Evolutionary conservation across 1,140 invertebrate species (phyloP).

Genomic region (Dolichoris vasculosae): DNA sequence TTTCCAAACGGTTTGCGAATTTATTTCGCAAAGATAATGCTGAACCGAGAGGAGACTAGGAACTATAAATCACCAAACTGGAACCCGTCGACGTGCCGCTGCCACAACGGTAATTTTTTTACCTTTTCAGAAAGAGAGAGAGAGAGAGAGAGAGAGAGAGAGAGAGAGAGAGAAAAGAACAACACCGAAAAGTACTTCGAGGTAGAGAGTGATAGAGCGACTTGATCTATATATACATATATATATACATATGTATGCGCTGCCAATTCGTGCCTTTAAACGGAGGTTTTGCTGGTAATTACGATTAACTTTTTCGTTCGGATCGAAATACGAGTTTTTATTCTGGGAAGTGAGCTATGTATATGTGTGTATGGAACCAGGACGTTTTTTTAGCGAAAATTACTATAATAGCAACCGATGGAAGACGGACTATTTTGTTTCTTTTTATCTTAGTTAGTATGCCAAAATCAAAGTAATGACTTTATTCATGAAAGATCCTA

Average conservation of each 20-base stretch:
- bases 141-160: neutral
- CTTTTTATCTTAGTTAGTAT: neutral
- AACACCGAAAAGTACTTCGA: slow-evolving; percentile 5
- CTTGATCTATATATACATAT: neutral
- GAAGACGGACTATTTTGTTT: slow-evolving; percentile 11
- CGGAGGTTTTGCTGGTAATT: slow-evolving; percentile 36
- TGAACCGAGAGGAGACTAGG: slow-evolving; percentile 14
- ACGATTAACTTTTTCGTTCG: slow-evolving; percentile 43
- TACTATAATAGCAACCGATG: slow-evolving; percentile 44
- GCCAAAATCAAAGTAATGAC: slow-evolving; percentile 25
- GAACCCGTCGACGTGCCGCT: slow-evolving; percentile 45
- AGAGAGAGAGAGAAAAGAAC: neutral
- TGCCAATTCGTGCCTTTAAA: slow-evolving; percentile 29
- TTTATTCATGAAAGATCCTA: slow-evolving; percentile 37
- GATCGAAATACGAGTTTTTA: slow-evolving; percentile 51
- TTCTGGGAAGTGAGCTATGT: slow-evolving; percentile 28
- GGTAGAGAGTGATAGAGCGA: neutral
- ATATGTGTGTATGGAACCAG: neutral
- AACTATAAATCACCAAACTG: slow-evolving; percentile 47
- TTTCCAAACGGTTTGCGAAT: slow-evolving; percentile 43
- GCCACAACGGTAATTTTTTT: slow-evolving; percentile 21
- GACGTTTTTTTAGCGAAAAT: slow-evolving; percentile 38
- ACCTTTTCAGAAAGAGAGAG: slow-evolving; percentile 3
- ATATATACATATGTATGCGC: neutral
- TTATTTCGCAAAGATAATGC: slow-evolving; percentile 35